Evolutionary conservation across 2,888 invertebrate species (phyloP).

Genomic region (Pollenia amentaria): DNA sequence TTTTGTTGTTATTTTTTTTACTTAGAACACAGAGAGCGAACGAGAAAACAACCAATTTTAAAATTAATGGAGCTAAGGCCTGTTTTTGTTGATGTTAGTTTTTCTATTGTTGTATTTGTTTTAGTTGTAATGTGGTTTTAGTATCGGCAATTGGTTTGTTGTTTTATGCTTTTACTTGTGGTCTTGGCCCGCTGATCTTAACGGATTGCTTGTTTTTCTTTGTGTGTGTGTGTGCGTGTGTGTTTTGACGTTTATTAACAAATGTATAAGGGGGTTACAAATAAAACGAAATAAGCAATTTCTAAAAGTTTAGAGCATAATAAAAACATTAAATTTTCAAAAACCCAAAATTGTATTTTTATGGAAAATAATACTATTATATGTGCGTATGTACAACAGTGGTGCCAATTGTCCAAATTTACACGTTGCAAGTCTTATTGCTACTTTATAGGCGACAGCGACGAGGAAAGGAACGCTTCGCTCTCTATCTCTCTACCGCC

Average conservation of each 20-base stretch:
- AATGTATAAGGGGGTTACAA: conserved; percentile 13
- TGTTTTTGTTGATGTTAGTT: background rate
- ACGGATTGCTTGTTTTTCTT: conserved; percentile 21
- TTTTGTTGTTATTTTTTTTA: background rate
- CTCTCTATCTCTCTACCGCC: too few relatives aligned
- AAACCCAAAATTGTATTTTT: too few relatives aligned
- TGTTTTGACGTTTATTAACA: background rate
- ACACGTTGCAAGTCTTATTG: too few relatives aligned
- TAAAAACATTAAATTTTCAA: too few relatives aligned
- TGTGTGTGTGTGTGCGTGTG: too few relatives aligned
- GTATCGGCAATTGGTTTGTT: background rate
- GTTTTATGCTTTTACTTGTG: conserved; percentile 56
- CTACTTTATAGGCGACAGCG: too few relatives aligned
- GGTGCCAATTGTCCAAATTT: too few relatives aligned
- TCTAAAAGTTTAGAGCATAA: too few relatives aligned
- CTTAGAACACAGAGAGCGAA: background rate
- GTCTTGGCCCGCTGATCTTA: conserved; percentile 67
- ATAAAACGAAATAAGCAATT: conserved; percentile 25
- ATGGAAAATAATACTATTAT: too few relatives aligned
- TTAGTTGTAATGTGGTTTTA: conserved; percentile 18
- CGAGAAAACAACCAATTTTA: conserved; percentile 45
- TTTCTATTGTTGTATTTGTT: background rate
- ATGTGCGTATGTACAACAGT: too few relatives aligned
- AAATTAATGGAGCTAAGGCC: conserved; percentile 34
- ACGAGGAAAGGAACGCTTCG: too few relatives aligned